Percentiles rank a stretch among this genome's conserved stretches.
These are phyloP conservation scores for Cerceris rybyensis DNA, from an alignment of 2,888 invertebrate species.

Conservation along the genomic window DNA sequence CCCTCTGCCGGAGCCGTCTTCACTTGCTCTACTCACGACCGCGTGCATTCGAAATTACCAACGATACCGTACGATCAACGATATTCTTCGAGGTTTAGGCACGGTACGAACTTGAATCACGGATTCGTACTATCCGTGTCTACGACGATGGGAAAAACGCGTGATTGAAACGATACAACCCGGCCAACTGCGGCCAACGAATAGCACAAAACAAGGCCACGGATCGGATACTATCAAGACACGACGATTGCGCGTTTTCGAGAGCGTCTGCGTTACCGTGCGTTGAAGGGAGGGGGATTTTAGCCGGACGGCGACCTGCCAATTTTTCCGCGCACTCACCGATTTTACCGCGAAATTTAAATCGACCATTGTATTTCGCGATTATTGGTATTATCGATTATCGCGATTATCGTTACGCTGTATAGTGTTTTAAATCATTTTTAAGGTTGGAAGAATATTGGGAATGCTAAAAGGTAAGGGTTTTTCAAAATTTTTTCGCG, in stretches of 20 bases:
- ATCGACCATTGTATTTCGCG: neutral
- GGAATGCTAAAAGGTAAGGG: no score
- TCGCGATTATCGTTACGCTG: neutral
- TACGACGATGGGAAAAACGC: conserved; percentile 32
- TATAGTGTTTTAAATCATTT: neutral
- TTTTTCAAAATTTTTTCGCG: no score
- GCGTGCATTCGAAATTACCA: conserved; percentile 50
- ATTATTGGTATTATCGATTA: neutral
- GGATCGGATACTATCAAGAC: conserved; percentile 47
- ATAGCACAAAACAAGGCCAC: conserved; percentile 56
- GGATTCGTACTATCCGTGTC: neutral
- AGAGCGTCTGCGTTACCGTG: conserved; percentile 63
- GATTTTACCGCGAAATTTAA: conserved; percentile 43
- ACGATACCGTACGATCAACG: neutral
- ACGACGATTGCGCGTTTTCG: conserved; percentile 62
- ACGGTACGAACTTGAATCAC: neutral
- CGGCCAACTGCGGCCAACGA: conserved; percentile 54
- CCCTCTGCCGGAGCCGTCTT: conserved; percentile 44
- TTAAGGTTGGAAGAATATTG: no score
- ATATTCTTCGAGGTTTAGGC: neutral
- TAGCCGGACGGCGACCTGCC: conserved; percentile 24
- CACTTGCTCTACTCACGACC: conserved; percentile 38
- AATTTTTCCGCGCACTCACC: conserved; percentile 47
- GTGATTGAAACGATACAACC: conserved; percentile 40
- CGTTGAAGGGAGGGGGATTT: conserved; percentile 23